These are phyloP conservation scores for Agrotis ipsilon DNA, from an alignment of 2,888 invertebrate species.

Conservation along the genomic window DNA sequence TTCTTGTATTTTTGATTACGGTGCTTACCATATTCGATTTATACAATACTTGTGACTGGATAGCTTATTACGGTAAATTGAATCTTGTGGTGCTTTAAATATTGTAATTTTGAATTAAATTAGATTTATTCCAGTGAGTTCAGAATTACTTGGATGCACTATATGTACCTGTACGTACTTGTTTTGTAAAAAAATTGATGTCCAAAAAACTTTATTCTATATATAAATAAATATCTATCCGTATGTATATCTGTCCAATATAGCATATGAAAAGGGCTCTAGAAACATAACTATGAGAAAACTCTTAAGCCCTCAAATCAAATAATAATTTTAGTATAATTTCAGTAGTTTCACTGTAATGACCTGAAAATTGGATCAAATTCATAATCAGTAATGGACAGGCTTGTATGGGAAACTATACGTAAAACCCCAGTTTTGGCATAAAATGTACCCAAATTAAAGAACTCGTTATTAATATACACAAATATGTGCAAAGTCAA, in stretches of 20 bases:
- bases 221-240: no score
- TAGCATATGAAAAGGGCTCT: no score
- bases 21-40: slow-evolving; percentile 24
- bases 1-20: slow-evolving; percentile 53
- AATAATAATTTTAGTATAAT: no score
- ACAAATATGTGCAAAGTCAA: no score
- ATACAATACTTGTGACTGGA: slow-evolving; percentile 3
- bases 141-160: no score
- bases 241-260: no score
- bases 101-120: not conserved
- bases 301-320: no score
- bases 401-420: not conserved
- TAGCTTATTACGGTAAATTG: slow-evolving; percentile 27
- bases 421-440: not conserved
- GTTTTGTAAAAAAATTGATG: no score
- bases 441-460: not conserved
- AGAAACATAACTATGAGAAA: no score
- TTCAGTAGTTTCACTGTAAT: not conserved
- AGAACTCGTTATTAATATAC: not conserved
- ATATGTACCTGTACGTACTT: no score
- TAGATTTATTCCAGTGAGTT: not conserved
- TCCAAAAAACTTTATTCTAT: no score
- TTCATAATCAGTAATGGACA: not conserved
- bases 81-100: not conserved
- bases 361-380: not conserved